Base-by-base conservation (phyloP, 2,888 invertebrate species). In the Leuctra nigra region DNA sequence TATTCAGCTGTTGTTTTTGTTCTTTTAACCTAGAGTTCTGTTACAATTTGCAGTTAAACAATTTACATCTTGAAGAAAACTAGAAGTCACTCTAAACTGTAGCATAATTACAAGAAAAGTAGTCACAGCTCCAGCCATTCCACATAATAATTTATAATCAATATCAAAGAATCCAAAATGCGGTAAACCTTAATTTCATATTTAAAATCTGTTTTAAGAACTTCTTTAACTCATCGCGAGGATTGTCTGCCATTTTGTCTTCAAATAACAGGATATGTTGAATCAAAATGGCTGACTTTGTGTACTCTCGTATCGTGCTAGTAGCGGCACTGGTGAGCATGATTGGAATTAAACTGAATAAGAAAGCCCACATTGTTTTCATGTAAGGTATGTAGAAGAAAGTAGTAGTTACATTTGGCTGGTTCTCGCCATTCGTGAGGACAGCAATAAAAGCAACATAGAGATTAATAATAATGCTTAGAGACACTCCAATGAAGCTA, bases 181-280 rank as follows among this genome's bases (percentile, higher is more conserved):
- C 44, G 4, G 44, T 44, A 18, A 44, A 44, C 44, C 23, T 23
- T 4, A 44, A n/a, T n/a, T 20, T 44, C 44, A 44, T 44, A 18
- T 44, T 44, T 23, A 44, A 20, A 1, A 44, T 23, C n/a, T 44
- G 44, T 6, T n/a, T 4, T 4, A 44, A 20, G 13, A 44, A 44
- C 18, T 20, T 22, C 23, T 44, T 23, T 4, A 23, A 44, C 13
- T 22, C 44, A 2, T 1, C 22, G 13, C 3, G n/a, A 22, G 22
- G n/a, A 4, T 44, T 23, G 2, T 11, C 7, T 9, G 20, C 23
- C 44, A 29, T 29, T 29, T 22, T 16, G 2, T 23, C 3, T n/a
- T 23, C 44, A 6, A 22, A 20, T 3, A 44, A 13, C 23, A 44
- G n/a, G 1, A 44, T 13, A 20, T 44, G 22, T 18, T 44, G 44